Percentiles rank a stretch among this genome's conserved stretches.
phyloP scores from a whole-genome alignment of 1,140 invertebrate genomes.

The Cherax quadricarinatus region DNA sequence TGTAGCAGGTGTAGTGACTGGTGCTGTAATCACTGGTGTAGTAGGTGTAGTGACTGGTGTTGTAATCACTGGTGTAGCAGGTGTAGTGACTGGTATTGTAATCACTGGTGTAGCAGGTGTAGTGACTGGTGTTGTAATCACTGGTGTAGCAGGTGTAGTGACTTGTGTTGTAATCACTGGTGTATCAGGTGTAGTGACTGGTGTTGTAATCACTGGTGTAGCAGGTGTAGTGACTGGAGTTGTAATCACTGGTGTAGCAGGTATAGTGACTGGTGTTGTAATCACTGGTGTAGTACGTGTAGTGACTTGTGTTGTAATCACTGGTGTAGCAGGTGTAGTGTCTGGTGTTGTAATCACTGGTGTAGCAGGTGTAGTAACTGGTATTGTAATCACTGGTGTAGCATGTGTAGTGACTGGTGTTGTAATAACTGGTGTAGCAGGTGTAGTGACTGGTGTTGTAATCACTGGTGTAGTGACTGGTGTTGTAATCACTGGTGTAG shows the following conservation, averaged over 20 bases:
- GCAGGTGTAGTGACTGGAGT: neutral
- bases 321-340: too few species aligned
- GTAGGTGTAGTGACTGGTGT: neutral
- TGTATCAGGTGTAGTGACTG: neutral
- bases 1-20: neutral
- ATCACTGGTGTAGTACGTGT: too few species aligned
- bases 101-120: neutral
- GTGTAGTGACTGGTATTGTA: neutral
- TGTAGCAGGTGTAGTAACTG: too few species aligned
- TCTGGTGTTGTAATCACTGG: too few species aligned
- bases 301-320: too few species aligned
- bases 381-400: too few species aligned
- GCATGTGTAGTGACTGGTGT: too few species aligned
- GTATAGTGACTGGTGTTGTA: neutral
- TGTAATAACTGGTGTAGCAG: too few species aligned
- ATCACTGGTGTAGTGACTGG: too few species aligned
- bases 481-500: too few species aligned
- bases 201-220: neutral
- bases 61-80: neutral
- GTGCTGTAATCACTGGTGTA: neutral
- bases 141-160: neutral
- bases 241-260: neutral
- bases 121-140: too few species aligned
- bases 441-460: too few species aligned
- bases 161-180: neutral